A percentile compares a stretch with the other conserved stretches of the same genome.
Evolutionary conservation across 2,797 vertebrate genomes (phyloP).

Genomic region (Heteromormyrus szaboi): DNA sequence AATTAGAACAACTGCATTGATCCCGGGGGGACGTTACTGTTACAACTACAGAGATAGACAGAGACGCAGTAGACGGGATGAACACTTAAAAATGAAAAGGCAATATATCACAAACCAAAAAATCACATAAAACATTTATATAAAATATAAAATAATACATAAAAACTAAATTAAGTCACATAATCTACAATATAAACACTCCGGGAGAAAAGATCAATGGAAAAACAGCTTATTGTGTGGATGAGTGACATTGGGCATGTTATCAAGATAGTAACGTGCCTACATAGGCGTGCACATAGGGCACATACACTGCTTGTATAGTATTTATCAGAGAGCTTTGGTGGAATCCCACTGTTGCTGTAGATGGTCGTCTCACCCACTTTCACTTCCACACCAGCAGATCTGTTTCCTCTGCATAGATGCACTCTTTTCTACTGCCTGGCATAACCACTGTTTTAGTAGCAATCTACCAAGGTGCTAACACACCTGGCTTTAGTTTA

Average conservation of each 20-base stretch:
- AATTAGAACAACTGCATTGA: not conserved
- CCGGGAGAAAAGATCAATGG: not conserved
- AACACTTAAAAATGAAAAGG: not conserved
- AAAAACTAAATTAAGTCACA: not conserved
- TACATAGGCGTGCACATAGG: not conserved
- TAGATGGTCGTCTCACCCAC: not conserved
- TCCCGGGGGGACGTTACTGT: not conserved
- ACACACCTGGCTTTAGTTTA: not conserved
- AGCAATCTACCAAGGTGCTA: not conserved
- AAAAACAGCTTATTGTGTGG: not conserved
- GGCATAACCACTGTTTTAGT: not conserved
- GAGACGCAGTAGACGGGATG: not conserved
- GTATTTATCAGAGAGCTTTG: not conserved
- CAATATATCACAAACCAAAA: not conserved
- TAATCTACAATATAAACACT: not conserved
- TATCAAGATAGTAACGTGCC: not conserved
- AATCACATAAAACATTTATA: not conserved
- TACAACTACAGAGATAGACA: not conserved
- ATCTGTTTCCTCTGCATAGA: not conserved
- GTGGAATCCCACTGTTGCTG: not conserved
- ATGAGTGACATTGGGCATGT: not conserved
- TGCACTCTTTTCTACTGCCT: not conserved
- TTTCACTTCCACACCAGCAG: not conserved
- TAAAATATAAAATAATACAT: not conserved
- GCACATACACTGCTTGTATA: not conserved